Conservation (phyloP, 2,113 vertebrate genomes). For the Ciconia maguari region DNA sequence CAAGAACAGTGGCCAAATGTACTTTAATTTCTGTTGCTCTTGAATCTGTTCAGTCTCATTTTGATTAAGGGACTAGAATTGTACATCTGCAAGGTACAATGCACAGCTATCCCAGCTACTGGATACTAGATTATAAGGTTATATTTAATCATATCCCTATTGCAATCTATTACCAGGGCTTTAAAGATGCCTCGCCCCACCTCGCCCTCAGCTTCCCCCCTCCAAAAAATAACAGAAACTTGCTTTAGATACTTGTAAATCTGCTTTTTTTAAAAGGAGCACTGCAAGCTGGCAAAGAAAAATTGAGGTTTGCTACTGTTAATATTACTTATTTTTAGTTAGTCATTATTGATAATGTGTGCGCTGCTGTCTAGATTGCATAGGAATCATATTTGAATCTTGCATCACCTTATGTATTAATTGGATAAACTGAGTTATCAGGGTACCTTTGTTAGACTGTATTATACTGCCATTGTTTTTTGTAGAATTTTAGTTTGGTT, state of each 20-base stretch:
- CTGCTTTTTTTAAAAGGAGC: neutral
- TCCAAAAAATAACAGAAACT: neutral
- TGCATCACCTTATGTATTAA: neutral
- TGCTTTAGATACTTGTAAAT: neutral
- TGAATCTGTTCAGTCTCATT: neutral
- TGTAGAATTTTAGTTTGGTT: neutral
- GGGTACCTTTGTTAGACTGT: neutral
- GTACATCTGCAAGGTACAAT: neutral
- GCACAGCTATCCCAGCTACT: neutral
- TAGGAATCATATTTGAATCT: neutral
- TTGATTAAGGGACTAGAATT: neutral
- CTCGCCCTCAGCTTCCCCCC: rapidly evolving
- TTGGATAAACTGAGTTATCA: neutral
- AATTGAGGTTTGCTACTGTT: neutral
- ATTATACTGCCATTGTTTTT: neutral
- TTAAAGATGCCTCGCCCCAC: neutral
- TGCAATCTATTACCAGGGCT: neutral
- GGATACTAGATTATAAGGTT: neutral
- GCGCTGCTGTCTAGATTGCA: neutral
- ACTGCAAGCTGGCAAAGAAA: neutral
- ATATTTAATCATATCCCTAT: neutral
- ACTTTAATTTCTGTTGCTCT: neutral
- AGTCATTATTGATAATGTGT: neutral
- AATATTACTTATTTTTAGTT: neutral
- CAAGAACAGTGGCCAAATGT: neutral